Base-by-base conservation (phyloP, 2,888 invertebrate species). In the Fabriciana adippe region DNA sequence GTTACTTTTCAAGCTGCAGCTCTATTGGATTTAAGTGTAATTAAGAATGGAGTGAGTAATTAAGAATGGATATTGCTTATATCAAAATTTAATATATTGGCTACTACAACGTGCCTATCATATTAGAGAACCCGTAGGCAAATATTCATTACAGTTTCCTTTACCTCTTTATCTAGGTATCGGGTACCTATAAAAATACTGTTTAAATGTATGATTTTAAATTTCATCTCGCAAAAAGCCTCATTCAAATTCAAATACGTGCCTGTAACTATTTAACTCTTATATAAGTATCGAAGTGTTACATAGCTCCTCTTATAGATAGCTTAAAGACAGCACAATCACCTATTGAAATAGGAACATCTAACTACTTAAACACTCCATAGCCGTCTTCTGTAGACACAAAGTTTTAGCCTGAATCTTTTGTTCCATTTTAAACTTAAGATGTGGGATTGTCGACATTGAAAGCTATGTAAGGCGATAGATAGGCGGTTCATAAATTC, bases 401-500 rank as follows among this genome's bases (percentile, higher is more conserved):
- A 68, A 68, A 64, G 68, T 68, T 59, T 68, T 64, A 68, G 48
- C 68, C 59, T 64, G 54, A 68, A 64, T 64, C 64, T 60, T 64
- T 64, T 57, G 64, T 68, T 64, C 68, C 50, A 55, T 53, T 64
- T 60, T 59, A 64, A 63, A 67, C 55, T 61, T 62, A 62, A 61
- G 61, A 47, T 48, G 26, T 55, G 3, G 54, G 45, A 60, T 21
- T 21, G 55, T 51, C 41, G 55, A 54, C 48, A 64, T n/a, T 48
- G 51, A 51, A 13, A 51, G 51, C 14, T 14, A 51, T 51, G 51
- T 51, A 51, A 51, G 35, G 41, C 51, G 16, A 51, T 61, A 59
- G 41, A 41, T 41, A 11, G 11, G 35, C 11, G 2, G 1, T 2
- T 41, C 1, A 41, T 11, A 41, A 2, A 8, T 41, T 35, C 8